Conservation (phyloP, 2,113 vertebrate genomes). For the Anoura caudifer region DNA sequence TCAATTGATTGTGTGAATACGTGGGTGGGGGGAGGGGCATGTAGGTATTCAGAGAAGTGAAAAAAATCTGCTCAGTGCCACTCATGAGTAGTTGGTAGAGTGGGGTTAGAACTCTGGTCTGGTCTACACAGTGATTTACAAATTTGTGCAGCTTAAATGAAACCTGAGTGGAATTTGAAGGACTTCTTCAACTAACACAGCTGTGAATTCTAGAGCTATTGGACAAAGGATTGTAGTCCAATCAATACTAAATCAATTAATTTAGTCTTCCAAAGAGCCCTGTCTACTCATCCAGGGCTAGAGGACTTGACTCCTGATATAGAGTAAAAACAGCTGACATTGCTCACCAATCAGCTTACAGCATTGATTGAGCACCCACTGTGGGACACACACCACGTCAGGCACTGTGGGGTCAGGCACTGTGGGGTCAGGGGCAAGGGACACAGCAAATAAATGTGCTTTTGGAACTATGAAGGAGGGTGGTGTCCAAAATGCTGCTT, state of each 20-base stretch:
- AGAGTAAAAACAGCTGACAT: constrained; percentile 25
- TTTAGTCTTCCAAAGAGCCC: constrained; percentile 59
- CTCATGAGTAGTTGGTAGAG: not conserved
- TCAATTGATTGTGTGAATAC: not conserved
- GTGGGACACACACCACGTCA: not conserved
- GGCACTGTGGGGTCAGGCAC: not conserved
- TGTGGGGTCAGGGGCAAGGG: not conserved
- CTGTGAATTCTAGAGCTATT: constrained; percentile 19
- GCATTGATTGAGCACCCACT: constrained; percentile 39
- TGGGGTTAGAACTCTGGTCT: not conserved
- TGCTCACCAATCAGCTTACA: constrained; percentile 22
- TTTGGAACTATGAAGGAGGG: not conserved
- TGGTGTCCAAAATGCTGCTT: not conserved
- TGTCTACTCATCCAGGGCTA: constrained; percentile 25
- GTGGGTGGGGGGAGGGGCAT: not conserved
- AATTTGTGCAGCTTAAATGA: not conserved
- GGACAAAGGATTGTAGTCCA: constrained; percentile 11
- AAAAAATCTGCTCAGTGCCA: not conserved
- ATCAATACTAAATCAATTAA: constrained; percentile 64
- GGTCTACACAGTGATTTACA: not conserved
- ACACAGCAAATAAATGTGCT: not conserved
- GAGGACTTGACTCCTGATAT: not conserved
- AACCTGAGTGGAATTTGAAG: constrained; percentile 22
- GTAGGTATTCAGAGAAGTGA: not conserved
- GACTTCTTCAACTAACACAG: not conserved